Base-by-base conservation (phyloP, 2,113 vertebrate genomes). In the Synodontis membranacea region DNA sequence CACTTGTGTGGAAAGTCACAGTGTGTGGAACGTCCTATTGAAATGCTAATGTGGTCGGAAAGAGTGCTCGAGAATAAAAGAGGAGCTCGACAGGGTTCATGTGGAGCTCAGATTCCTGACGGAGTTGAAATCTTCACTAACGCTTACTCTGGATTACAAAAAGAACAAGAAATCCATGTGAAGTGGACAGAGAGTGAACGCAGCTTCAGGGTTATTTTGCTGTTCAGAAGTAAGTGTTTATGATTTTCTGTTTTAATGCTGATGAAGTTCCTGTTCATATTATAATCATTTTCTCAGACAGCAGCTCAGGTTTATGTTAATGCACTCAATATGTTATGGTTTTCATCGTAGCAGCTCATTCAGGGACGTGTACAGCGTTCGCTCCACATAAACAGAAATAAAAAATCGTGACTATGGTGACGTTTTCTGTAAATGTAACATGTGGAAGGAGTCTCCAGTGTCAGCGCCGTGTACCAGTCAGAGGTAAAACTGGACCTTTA, bases 41-140 rank as follows among this genome's bases (percentile, higher is more conserved):
- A 82, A 10, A 82, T 82, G 80, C 14, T 82, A 82, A 82, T 62
- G 56, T 60, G 80, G 54, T n/a, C 39, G n/a, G 62, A 42, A 82
- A 82, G 56, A 28, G 39, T 8, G 37, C 6, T 12, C 6, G 39
- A n/a, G 80, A 44, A 82, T 82, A n/a, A 62, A 58, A 60, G 80
- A 42, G 80, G 12, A 42, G 0, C 31, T 28, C 19, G 4, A 7
- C 9, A 10, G 39, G 56, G 56, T 23, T 76, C 28, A 1, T 48
- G 44, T 48, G 74, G 11, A 76, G 74, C 74, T 76, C 74, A 31
- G 74, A 76, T 46, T 75, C 72, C 42, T 44, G 42, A 48, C 14
- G 0, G 10, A 25, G 39, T n/a, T 48, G 21, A 76, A 48, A 48
- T 12, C 44, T n/a, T 44, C 74, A 78, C 25, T 76, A 31, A 76